These are phyloP conservation scores for Trachelus stipa DNA, from an alignment of 2,888 invertebrate species.

Conservation along the genomic window DNA sequence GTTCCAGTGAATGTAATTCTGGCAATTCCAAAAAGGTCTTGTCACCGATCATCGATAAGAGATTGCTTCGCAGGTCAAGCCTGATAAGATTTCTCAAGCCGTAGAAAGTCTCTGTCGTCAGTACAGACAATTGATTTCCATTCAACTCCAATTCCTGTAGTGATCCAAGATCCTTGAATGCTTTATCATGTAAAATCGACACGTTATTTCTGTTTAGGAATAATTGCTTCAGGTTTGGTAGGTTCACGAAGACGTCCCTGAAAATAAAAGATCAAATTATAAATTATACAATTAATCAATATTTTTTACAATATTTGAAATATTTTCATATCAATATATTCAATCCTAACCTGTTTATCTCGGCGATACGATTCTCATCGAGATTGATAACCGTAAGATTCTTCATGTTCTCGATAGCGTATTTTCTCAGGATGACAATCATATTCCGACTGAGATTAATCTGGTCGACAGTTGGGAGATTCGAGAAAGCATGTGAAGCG, in stretches of 20 bases:
- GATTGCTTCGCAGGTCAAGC: conserved; percentile 80
- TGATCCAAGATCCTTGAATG: conserved; percentile 80
- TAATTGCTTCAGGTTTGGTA: conserved; percentile 80
- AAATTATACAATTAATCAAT: neutral
- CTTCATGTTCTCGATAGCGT: conserved; percentile 80
- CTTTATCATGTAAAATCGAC: conserved; percentile 84
- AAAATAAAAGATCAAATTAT: conserved; percentile 13
- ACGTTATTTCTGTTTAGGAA: conserved; percentile 89
- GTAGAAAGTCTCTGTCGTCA: conserved; percentile 82
- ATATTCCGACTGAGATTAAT: conserved; percentile 77
- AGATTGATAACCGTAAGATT: conserved; percentile 78
- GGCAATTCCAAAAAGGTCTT: conserved; percentile 84
- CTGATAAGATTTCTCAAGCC: conserved; percentile 80
- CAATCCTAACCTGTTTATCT: conserved; percentile 70
- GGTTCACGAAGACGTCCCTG: conserved; percentile 78
- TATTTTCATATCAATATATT: no score
- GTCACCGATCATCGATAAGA: conserved; percentile 82
- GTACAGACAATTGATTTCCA: conserved; percentile 78
- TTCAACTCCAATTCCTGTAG: conserved; percentile 85
- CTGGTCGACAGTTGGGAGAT: conserved; percentile 76
- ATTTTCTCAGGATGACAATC: conserved; percentile 75
- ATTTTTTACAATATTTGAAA: no score
- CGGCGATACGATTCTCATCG: conserved; percentile 81
- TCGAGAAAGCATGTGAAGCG: conserved; percentile 79
- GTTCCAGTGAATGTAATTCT: conserved; percentile 76